A percentile compares a stretch with the other conserved stretches of the same genome.
These are phyloP conservation scores for Lophura nycthemera DNA, from an alignment of 2,113 vertebrate genomes.

Conservation along the genomic window DNA sequence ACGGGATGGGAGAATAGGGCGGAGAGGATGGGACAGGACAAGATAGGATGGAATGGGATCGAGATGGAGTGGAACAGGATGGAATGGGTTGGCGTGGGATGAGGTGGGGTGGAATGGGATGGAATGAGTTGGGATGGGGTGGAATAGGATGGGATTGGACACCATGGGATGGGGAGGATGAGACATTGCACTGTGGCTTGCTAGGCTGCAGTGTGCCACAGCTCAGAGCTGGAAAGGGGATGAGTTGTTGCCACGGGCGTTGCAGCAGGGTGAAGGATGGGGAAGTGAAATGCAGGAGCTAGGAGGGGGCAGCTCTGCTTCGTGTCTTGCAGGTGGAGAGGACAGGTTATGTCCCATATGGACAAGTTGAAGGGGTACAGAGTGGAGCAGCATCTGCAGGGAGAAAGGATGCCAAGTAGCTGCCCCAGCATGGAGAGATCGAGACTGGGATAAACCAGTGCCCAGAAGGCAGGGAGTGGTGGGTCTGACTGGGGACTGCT, in stretches of 20 bases:
- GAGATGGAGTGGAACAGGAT: background rate
- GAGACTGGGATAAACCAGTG: rapidly evolving
- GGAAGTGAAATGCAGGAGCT: background rate
- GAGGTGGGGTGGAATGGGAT: background rate
- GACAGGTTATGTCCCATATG: background rate
- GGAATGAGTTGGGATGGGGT: no score
- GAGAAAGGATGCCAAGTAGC: background rate
- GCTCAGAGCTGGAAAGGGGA: background rate
- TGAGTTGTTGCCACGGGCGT: background rate
- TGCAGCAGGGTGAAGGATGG: background rate
- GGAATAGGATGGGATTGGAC: background rate
- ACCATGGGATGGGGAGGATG: background rate
- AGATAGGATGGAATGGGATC: no score
- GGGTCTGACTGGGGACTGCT: background rate
- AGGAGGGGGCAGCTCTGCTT: background rate
- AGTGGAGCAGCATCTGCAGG: background rate
- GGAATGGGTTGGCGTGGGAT: background rate
- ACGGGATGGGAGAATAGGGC: no score
- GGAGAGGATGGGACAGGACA: no score
- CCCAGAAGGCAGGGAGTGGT: background rate
- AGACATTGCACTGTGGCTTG: background rate
- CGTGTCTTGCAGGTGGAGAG: rapidly evolving
- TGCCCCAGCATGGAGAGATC: rapidly evolving
- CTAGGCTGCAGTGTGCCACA: background rate
- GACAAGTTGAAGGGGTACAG: background rate